Percentiles rank a stretch among this genome's conserved stretches.
Evolutionary conservation across 2,113 vertebrate genomes (phyloP).

Genomic region (Zosterops hypoxanthus): DNA sequence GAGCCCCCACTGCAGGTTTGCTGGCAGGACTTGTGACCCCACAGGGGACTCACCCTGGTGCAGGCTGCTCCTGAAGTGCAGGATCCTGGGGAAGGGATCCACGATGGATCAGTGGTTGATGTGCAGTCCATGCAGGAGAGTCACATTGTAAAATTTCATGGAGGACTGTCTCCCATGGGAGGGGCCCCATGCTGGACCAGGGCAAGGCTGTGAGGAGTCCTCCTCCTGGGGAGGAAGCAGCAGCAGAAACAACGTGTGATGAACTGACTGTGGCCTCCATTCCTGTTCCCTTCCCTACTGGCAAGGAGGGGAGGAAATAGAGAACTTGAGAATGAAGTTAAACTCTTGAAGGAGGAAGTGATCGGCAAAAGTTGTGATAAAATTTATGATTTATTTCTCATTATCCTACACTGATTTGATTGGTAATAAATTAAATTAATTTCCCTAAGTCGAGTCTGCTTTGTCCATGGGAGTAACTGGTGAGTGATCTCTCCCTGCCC

Average conservation of each 20-base stretch:
- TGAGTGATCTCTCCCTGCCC: background rate
- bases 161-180: background rate
- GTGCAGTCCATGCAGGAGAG: background rate
- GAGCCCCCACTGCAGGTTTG: background rate
- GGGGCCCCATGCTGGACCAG: background rate
- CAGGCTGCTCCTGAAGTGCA: too few relatives aligned
- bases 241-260: background rate
- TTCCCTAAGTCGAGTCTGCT: rapidly evolving
- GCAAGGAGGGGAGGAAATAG: too few relatives aligned
- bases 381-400: background rate
- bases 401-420: background rate
- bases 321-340: background rate
- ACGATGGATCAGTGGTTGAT: background rate
- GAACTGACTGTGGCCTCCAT: too few relatives aligned
- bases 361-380: background rate
- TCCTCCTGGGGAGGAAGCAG: background rate
- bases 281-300: background rate
- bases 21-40: background rate
- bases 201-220: background rate
- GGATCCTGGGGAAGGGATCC: too few relatives aligned
- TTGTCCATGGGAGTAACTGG: background rate
- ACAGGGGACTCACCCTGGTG: background rate
- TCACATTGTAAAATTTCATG: rapidly evolving
- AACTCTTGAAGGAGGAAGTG: background rate
- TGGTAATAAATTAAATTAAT: background rate